These are phyloP conservation scores for Hirtodrosophila cameraria DNA, from an alignment of 2,888 invertebrate genomes.

Conservation along the genomic window DNA sequence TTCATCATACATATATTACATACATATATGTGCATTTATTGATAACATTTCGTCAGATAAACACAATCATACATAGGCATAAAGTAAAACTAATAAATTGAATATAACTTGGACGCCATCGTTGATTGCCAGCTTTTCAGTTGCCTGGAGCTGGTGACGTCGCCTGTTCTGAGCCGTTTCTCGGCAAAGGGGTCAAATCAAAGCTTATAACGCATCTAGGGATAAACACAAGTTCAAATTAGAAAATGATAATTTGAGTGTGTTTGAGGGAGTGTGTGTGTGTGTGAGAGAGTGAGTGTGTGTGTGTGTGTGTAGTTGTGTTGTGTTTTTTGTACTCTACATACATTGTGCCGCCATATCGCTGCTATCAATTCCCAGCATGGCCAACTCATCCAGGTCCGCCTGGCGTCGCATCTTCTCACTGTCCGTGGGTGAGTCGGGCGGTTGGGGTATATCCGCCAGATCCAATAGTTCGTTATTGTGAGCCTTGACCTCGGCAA, in stretches of 20 bases:
- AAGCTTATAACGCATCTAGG: constrained; percentile 65
- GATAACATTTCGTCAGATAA: constrained; percentile 55
- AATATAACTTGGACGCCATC: constrained; percentile 16
- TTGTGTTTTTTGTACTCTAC: constrained; percentile 52
- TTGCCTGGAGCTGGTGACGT: constrained; percentile 9
- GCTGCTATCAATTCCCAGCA: constrained; percentile 94
- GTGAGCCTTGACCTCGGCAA: constrained; percentile 20
- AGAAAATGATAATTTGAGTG: neutral
- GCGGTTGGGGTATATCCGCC: constrained; percentile 75
- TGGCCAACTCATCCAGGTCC: constrained; percentile 90
- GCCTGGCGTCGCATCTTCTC: constrained; percentile 84
- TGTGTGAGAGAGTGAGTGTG: constrained; percentile 1
- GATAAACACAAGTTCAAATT: constrained; percentile 31
- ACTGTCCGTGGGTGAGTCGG: constrained; percentile 80
- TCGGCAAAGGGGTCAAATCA: constrained; percentile 23
- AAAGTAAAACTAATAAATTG: constrained; percentile 40
- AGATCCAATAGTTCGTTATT: constrained; percentile 66
- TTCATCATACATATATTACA: constrained; percentile 70
- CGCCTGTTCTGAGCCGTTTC: constrained; percentile 15
- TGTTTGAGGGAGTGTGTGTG: constrained; percentile 10
- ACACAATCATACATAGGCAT: constrained; percentile 53
- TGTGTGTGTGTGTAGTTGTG: neutral
- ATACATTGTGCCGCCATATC: constrained; percentile 86
- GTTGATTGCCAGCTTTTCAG: neutral
- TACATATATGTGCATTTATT: constrained; percentile 77